Percentiles rank a stretch among this genome's conserved stretches.
phyloP scores from a whole-genome alignment of 2,888 invertebrate genomes.

The Tipula unca region DNA sequence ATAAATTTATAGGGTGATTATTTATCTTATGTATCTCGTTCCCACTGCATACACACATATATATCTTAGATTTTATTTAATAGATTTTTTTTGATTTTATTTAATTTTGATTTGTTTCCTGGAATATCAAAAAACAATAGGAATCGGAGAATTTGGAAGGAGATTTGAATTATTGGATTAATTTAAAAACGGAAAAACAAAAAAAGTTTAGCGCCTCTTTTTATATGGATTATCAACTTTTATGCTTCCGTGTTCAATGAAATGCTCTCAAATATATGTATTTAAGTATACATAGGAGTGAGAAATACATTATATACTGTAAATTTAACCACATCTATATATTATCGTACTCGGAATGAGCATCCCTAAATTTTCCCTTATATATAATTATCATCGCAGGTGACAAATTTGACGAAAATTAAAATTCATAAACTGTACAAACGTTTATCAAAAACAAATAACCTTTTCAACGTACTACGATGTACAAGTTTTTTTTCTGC shows the following conservation, averaged over 20 bases:
- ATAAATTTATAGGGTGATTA: constrained; percentile 8
- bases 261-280: background rate
- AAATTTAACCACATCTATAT: background rate
- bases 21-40: background rate
- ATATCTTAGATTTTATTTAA: background rate
- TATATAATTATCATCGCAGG: background rate
- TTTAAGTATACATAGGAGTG: no score
- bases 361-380: background rate
- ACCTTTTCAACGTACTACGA: background rate
- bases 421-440: background rate
- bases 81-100: background rate
- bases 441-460: constrained; percentile 14
- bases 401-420: constrained; percentile 8
- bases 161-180: background rate
- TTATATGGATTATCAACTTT: background rate
- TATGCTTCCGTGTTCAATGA: background rate
- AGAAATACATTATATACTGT: background rate
- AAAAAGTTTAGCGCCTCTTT: background rate
- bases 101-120: constrained; percentile 8
- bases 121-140: background rate
- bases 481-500: background rate
- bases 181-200: background rate
- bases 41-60: background rate
- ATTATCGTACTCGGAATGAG: background rate
- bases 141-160: background rate